Conservation (phyloP, 2,113 vertebrate species). For the Cochlearius cochlearius region DNA sequence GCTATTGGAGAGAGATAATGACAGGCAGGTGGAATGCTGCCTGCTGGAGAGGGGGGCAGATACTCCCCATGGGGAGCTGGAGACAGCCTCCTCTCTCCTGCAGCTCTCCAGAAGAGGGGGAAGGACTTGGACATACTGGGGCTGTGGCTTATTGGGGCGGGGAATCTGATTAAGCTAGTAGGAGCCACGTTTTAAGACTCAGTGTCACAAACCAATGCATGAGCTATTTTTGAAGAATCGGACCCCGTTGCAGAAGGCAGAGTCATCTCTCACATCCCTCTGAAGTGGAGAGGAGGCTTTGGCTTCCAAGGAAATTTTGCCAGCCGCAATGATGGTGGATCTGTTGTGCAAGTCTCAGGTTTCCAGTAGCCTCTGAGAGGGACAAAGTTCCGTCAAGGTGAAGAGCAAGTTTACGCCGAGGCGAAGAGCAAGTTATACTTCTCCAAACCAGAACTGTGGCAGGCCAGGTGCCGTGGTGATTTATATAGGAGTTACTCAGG, state of each 20-base stretch:
- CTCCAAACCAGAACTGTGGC: fast-evolving
- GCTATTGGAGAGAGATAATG: neutral
- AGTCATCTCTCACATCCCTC: fast-evolving
- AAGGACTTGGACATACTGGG: neutral
- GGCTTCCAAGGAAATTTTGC: neutral
- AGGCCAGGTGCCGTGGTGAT: neutral
- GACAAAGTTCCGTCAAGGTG: neutral
- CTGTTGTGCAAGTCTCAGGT: neutral
- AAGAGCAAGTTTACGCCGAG: neutral
- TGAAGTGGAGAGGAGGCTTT: neutral
- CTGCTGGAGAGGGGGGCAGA: neutral
- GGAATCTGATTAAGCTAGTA: neutral
- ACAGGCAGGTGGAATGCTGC: neutral
- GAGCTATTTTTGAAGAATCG: neutral
- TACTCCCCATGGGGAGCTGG: neutral
- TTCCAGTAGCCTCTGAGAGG: neutral
- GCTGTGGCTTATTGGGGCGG: neutral
- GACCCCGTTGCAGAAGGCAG: neutral
- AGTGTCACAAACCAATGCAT: neutral
- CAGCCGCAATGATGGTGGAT: neutral
- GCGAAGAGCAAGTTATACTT: neutral
- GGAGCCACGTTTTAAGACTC: neutral
- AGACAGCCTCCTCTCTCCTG: neutral
- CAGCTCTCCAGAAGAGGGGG: neutral
- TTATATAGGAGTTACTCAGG: neutral